Conservation (phyloP, 2,113 vertebrate species). For the Pangasianodon gigas region DNA sequence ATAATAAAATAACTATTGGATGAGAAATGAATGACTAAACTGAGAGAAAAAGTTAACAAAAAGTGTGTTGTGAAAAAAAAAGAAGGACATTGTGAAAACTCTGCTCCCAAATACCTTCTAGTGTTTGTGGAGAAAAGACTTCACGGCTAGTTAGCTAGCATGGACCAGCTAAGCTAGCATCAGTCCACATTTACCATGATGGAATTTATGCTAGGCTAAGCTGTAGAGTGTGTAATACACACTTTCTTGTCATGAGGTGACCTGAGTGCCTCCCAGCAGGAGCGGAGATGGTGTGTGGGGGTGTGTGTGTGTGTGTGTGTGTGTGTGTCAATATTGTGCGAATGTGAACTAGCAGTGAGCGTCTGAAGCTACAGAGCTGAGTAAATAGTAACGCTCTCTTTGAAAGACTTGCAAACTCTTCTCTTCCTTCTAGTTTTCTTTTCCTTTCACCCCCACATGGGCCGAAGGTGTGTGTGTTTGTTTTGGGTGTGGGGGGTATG, state of each 20-base stretch:
- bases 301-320: background rate
- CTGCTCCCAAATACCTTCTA: background rate
- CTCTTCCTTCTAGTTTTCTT: background rate
- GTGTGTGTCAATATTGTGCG: background rate
- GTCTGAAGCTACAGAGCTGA: background rate
- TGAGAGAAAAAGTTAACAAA: background rate
- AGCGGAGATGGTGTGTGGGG: background rate
- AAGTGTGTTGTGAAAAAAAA: background rate
- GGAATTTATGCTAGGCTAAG: background rate
- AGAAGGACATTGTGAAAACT: background rate
- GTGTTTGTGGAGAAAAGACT: background rate
- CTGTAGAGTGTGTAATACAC: background rate
- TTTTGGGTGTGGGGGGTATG: background rate
- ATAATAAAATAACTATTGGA: background rate
- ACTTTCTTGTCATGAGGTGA: too few species aligned
- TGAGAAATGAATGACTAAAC: background rate
- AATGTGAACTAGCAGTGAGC: background rate
- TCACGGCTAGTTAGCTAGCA: background rate
- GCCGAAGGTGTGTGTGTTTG: conserved; percentile 19
- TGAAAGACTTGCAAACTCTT: background rate
- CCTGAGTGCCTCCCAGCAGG: background rate
- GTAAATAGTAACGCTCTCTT: background rate
- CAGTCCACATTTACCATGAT: background rate
- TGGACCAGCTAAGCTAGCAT: background rate
- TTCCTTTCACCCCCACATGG: too few species aligned